phyloP scores from a whole-genome alignment of 2,888 invertebrate species.

The Lomographa bimaculata region DNA sequence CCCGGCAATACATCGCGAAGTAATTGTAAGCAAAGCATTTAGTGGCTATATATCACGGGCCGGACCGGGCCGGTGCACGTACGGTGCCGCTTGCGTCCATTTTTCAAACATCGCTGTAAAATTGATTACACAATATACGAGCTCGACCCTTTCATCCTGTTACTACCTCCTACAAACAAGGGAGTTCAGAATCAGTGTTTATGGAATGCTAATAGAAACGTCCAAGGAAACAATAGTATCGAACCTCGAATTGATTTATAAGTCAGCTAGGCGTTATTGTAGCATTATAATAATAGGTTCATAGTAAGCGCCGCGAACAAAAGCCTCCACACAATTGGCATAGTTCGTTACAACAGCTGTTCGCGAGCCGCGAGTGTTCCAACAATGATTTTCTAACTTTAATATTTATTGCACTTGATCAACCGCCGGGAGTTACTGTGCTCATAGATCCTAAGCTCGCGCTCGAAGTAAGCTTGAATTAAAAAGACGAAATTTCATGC shows the following conservation, averaged over 20 bases:
- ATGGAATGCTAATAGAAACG: constrained; percentile 34
- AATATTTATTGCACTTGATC: constrained; percentile 81
- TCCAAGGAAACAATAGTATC: constrained; percentile 37
- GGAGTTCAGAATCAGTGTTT: constrained; percentile 14
- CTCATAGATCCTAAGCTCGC: constrained; percentile 39
- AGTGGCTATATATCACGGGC: constrained; percentile 57
- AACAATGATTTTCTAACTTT: constrained; percentile 80
- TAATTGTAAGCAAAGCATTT: constrained; percentile 60
- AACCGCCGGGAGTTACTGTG: constrained; percentile 60
- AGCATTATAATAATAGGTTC: constrained; percentile 64
- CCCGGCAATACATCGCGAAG: constrained; percentile 51
- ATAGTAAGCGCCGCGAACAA: constrained; percentile 71
- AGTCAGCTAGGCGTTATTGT: constrained; percentile 37
- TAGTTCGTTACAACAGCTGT: constrained; percentile 71
- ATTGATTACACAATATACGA: constrained; percentile 54
- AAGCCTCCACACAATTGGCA: constrained; percentile 72
- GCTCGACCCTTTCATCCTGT: constrained; percentile 18
- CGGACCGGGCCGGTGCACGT: constrained; percentile 40
- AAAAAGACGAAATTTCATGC: constrained; percentile 65
- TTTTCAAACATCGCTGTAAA: constrained; percentile 62
- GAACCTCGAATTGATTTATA: constrained; percentile 45
- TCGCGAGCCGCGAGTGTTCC: constrained; percentile 57
- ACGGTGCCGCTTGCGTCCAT: constrained; percentile 48
- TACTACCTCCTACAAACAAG: constrained; percentile 5
- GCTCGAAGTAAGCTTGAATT: constrained; percentile 48